Conservation (phyloP, 2,113 vertebrate species). For the Apteryx mantelli region DNA sequence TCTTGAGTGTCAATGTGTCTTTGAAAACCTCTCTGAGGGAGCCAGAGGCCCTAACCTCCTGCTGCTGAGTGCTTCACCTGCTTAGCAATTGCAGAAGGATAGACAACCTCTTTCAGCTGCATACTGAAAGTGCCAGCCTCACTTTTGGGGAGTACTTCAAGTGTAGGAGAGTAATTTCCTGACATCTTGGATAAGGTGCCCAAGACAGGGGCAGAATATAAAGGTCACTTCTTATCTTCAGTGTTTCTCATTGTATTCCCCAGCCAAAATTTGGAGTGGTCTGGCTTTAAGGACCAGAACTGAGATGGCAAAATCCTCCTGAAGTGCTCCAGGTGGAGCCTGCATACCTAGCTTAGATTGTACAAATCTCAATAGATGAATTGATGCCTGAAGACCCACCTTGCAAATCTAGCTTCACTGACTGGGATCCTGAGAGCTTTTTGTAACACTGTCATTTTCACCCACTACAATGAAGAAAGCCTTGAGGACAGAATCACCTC, state of each 20-base stretch:
- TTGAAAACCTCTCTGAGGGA: background rate
- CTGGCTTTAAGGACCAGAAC: background rate
- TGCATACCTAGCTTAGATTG: background rate
- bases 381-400: background rate
- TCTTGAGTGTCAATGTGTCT: background rate
- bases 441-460: background rate
- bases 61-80: background rate
- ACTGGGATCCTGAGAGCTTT: background rate
- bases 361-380: background rate
- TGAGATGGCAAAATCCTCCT: background rate
- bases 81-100: background rate
- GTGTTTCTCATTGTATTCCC: background rate
- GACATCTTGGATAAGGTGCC: background rate
- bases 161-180: background rate
- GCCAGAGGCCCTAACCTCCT: background rate
- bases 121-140: background rate
- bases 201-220: background rate
- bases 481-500: background rate
- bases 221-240: background rate
- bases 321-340: background rate
- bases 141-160: background rate
- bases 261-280: background rate
- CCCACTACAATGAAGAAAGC: rapidly evolving
- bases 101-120: background rate
- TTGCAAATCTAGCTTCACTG: background rate